These are phyloP conservation scores for Chaetops frenatus DNA, from an alignment of 2,113 vertebrate species.

Conservation along the genomic window DNA sequence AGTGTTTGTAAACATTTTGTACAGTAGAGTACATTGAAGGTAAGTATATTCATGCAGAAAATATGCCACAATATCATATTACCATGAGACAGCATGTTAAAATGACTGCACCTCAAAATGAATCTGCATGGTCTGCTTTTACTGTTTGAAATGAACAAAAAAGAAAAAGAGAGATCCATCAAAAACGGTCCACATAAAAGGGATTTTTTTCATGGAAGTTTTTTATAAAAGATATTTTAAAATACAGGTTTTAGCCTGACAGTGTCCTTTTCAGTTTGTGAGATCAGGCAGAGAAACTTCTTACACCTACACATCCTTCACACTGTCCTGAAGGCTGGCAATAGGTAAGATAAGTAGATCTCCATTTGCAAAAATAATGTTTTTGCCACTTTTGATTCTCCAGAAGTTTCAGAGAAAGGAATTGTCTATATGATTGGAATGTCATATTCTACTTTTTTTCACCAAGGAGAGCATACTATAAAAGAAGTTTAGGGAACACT, in stretches of 20 bases:
- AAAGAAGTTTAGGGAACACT: background rate
- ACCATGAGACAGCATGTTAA: background rate
- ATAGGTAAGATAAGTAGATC: background rate
- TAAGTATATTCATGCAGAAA: background rate
- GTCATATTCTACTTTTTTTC: background rate
- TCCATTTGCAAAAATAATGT: background rate
- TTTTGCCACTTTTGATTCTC: background rate
- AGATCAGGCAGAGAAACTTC: background rate
- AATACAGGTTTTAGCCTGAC: background rate
- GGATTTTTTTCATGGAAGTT: background rate
- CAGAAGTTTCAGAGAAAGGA: background rate
- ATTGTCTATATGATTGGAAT: background rate
- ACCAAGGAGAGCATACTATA: background rate
- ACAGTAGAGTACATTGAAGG: background rate
- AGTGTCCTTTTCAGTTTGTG: background rate
- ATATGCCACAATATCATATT: background rate
- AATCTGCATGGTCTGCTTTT: background rate
- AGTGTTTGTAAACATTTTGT: background rate
- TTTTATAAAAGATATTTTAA: background rate
- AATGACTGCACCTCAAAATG: background rate
- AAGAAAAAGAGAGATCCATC: background rate
- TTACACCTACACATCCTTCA: background rate
- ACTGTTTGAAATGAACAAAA: background rate
- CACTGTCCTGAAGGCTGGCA: background rate
- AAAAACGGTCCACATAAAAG: background rate